Conservation (phyloP, 2,797 vertebrate species). For the Catostomus latipinnis region DNA sequence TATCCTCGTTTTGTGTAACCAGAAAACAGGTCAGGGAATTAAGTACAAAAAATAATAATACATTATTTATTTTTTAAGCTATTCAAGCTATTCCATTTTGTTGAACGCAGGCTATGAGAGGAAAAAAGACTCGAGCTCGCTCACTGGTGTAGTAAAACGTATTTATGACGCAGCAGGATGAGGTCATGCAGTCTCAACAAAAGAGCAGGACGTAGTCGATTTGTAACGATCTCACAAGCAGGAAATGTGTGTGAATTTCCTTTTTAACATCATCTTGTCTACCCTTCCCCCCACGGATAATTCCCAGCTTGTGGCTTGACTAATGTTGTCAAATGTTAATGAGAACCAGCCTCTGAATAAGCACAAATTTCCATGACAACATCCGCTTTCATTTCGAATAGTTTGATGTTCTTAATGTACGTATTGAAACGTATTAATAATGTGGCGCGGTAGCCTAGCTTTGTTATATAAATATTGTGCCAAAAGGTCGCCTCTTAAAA, state of each 20-base stretch:
- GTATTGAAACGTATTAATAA: neutral
- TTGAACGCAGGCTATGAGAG: neutral
- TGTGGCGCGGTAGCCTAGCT: neutral
- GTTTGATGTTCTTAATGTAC: constrained; percentile 59
- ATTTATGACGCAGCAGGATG: constrained; percentile 60
- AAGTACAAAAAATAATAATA: too few relatives aligned
- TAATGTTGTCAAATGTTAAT: constrained; percentile 80
- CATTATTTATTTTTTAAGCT: neutral
- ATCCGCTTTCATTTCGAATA: constrained; percentile 59
- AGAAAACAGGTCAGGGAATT: neutral
- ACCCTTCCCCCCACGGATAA: constrained; percentile 63
- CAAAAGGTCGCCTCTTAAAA: neutral
- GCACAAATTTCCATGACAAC: constrained; percentile 73
- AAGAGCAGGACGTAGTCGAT: constrained; percentile 97
- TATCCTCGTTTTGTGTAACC: neutral
- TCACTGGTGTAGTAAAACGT: constrained; percentile 30
- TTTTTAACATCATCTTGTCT: constrained; percentile 86
- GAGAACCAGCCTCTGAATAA: constrained; percentile 70
- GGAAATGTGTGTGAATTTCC: constrained; percentile 96
- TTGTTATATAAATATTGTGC: neutral
- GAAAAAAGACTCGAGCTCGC: neutral
- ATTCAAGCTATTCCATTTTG: constrained; percentile 2
- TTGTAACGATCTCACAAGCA: constrained; percentile 93
- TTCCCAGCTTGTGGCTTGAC: constrained; percentile 70
- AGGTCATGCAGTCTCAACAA: constrained; percentile 88